Evolutionary conservation across 1,140 invertebrate genomes (phyloP).

Genomic region (Drosophila asahinai): DNA sequence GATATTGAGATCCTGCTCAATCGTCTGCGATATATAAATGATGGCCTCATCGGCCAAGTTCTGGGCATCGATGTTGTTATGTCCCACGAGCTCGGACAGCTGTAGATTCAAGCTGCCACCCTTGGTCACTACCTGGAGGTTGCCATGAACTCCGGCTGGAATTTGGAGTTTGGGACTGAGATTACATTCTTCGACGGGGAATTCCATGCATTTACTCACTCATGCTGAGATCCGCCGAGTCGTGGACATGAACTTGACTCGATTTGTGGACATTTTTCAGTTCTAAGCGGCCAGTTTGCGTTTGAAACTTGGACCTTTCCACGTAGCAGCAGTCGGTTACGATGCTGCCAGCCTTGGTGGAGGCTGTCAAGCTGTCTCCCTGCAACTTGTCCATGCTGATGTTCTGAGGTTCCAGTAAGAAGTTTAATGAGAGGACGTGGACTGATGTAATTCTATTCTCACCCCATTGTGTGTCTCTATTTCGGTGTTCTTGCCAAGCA

Average conservation of each 20-base stretch:
- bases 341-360: slow-evolving; percentile 68
- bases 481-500: slow-evolving; percentile 64
- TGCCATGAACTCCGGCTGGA: slow-evolving; percentile 79
- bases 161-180: slow-evolving; percentile 6
- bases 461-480: slow-evolving; percentile 71
- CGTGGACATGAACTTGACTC: slow-evolving; percentile 65
- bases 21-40: slow-evolving; percentile 76
- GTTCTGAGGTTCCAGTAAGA: slow-evolving; percentile 32
- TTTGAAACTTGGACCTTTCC: slow-evolving; percentile 76
- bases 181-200: neutral
- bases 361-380: slow-evolving; percentile 66
- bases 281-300: slow-evolving; percentile 60
- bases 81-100: slow-evolving; percentile 72
- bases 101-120: slow-evolving; percentile 76
- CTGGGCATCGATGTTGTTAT: slow-evolving; percentile 58
- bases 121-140: slow-evolving; percentile 63
- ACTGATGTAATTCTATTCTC: neutral
- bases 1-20: slow-evolving; percentile 65
- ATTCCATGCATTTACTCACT: slow-evolving; percentile 46
- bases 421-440: neutral
- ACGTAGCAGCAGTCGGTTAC: slow-evolving; percentile 76
- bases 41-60: slow-evolving; percentile 55
- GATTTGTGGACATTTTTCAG: slow-evolving; percentile 80
- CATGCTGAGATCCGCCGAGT: slow-evolving; percentile 71
- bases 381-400: slow-evolving; percentile 76